Base-by-base conservation (phyloP, 2,888 invertebrate species). In the Lomographa bimaculata region DNA sequence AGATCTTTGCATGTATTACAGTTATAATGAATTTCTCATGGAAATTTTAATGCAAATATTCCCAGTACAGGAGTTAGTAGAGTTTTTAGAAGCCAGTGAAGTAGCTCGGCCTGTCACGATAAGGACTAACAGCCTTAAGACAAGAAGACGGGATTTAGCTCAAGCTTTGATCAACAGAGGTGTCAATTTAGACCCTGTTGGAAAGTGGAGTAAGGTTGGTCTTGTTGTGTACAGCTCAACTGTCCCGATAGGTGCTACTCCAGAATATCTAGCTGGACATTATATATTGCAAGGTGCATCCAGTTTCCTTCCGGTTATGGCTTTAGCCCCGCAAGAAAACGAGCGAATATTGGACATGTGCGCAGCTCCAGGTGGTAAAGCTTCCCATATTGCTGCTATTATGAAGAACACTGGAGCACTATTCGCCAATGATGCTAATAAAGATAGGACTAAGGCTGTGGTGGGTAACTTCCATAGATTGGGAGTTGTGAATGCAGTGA, bases 201-300 rank as follows among this genome's bases (percentile, higher is more conserved):
- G 98, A 2, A 97, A 98, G 78, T 99, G 99, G 99, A 97, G 98
- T 27, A 99, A 98, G 90, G 97, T 98, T 8, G 99, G 99, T 5
- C 90, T 99, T 16, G 98, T 99, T 1, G 92, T 99, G 4, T 99
- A 97, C 77, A 97, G 96, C 54, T 95, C 98, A 0, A 96, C 97
- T 67, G 98, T 99, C 0, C 98, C 99, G 0, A 90, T 99, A 60
- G 99, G 98, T 49, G 99, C 99, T 1, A 99, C 99, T 0, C 99
- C 99, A 0, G 99, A 99, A 85, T 99, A 99, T 89, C 90, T 99
- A 50, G 98, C 98, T 25, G 99, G 99, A 0, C 98, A 99, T 77
- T 99, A 99, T 70, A 97, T 98, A 73, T 91, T 99, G 38, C 98
- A 96, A 82, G 98, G 98, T 4, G 98, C 98, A 6, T 97, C 98